Percentiles rank a stretch among this genome's conserved stretches.
Evolutionary conservation across 2,888 invertebrate species (phyloP).

Genomic region (Nowickia ferox): DNA sequence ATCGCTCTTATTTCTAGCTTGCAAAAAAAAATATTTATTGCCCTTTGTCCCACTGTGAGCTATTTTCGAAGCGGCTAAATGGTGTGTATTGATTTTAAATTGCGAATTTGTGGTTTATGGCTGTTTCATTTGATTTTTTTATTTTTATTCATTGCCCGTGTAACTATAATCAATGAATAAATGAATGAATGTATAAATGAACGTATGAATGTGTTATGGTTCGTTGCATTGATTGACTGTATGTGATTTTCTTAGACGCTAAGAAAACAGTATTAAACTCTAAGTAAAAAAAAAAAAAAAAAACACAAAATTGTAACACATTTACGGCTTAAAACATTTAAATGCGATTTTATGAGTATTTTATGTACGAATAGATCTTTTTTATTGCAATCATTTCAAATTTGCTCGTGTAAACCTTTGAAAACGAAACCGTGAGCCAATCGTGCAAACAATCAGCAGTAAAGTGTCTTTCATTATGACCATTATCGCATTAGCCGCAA

Average conservation of each 20-base stretch:
- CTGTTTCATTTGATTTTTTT: not conserved
- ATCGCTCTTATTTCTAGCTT: no score
- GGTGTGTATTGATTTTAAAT: constrained; percentile 40
- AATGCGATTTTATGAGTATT: constrained; percentile 32
- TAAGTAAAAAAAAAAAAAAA: not conserved
- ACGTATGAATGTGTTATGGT: constrained; percentile 20
- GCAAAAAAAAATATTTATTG: no score
- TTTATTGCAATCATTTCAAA: constrained; percentile 9
- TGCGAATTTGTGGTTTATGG: constrained; percentile 27
- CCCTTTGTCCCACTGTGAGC: not conserved
- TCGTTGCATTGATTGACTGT: constrained; percentile 66
- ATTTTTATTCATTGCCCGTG: constrained; percentile 5
- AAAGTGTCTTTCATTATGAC: constrained; percentile 53
- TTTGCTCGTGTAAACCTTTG: not conserved
- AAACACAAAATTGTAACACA: constrained; percentile 56
- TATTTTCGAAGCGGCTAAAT: not conserved
- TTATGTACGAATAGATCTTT: constrained; percentile 18
- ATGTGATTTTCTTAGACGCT: constrained; percentile 59
- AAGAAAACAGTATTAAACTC: constrained; percentile 18
- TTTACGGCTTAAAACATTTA: constrained; percentile 46
- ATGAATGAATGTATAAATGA: constrained; percentile 43
- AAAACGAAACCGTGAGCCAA: not conserved
- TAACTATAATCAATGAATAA: constrained; percentile 49
- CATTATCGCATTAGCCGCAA: not conserved
- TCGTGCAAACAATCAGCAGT: constrained; percentile 1